These are phyloP conservation scores for Crematogaster levior DNA, from an alignment of 2,888 invertebrate species.

Conservation along the genomic window DNA sequence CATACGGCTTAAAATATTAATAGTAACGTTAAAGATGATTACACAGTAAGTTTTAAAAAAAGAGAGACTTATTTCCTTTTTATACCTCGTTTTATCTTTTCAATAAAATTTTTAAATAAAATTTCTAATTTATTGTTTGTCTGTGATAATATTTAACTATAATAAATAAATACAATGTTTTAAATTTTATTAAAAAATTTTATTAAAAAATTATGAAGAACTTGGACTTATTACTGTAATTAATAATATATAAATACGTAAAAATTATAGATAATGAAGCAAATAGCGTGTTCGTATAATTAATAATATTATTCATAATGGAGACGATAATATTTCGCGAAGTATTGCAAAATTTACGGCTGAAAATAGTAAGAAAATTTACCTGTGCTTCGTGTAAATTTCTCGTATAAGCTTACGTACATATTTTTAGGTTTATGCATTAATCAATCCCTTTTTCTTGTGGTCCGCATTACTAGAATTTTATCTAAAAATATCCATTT, in stretches of 20 bases:
- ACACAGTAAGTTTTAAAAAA: not conserved
- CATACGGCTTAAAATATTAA: not conserved
- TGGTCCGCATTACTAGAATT: slow-evolving; percentile 46
- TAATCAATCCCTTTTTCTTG: slow-evolving; percentile 49
- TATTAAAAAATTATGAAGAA: too few species aligned
- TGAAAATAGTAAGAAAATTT: slow-evolving; percentile 33
- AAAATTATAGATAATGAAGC: not conserved
- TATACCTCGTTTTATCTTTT: not conserved
- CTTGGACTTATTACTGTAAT: not conserved
- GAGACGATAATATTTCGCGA: not conserved
- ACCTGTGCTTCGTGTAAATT: slow-evolving; percentile 23
- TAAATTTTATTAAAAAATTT: not conserved
- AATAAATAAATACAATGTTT: not conserved
- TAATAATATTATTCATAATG: not conserved
- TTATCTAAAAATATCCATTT: slow-evolving; percentile 57
- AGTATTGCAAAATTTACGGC: slow-evolving; percentile 49
- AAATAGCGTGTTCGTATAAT: not conserved
- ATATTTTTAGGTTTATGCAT: slow-evolving; percentile 42
- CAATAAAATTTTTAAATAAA: not conserved
- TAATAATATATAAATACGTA: not conserved
- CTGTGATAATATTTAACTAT: not conserved
- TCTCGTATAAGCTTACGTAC: slow-evolving; percentile 8
- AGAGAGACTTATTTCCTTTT: not conserved
- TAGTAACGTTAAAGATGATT: not conserved
- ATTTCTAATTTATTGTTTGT: not conserved